Conservation (phyloP, 2,888 invertebrate species). For the Acleris holmiana region DNA sequence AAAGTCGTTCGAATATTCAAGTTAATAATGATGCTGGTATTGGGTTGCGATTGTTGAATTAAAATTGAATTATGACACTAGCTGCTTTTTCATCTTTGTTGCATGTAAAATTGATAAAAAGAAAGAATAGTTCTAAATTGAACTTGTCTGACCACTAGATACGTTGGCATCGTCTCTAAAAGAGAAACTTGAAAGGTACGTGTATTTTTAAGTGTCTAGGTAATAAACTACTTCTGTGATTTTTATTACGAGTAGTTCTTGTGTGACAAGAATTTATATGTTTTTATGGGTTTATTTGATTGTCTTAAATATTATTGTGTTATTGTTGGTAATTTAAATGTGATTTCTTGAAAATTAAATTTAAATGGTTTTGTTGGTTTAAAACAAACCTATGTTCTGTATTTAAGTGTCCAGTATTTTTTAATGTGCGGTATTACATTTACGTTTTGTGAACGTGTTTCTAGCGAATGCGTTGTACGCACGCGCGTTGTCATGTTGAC, state of each 20-base stretch:
- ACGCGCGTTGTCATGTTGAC: too few relatives aligned
- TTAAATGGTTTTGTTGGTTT: background rate
- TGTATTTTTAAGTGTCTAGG: slow-evolving; percentile 59
- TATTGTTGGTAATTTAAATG: slow-evolving; percentile 12
- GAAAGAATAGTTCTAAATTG: background rate
- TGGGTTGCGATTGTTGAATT: too few relatives aligned
- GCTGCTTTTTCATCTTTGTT: background rate
- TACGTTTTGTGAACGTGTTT: too few relatives aligned
- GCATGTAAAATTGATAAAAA: background rate
- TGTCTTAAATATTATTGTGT: slow-evolving; percentile 35
- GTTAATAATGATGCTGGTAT: too few relatives aligned
- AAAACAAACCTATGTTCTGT: background rate
- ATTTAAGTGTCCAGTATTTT: too few relatives aligned
- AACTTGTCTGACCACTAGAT: background rate
- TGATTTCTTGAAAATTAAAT: background rate
- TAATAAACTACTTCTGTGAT: slow-evolving; percentile 78
- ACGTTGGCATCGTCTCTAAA: slow-evolving; percentile 30
- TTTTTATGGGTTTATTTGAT: slow-evolving; percentile 53
- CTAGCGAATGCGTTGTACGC: too few relatives aligned
- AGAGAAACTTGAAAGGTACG: slow-evolving; percentile 36
- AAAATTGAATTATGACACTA: too few relatives aligned
- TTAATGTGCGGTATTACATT: too few relatives aligned
- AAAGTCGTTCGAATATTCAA: too few relatives aligned
- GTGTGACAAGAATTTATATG: slow-evolving; percentile 70
- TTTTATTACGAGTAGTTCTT: slow-evolving; percentile 72